Evolutionary conservation across 2,113 vertebrate species (phyloP).

Genomic region (Myodes glareolus): DNA sequence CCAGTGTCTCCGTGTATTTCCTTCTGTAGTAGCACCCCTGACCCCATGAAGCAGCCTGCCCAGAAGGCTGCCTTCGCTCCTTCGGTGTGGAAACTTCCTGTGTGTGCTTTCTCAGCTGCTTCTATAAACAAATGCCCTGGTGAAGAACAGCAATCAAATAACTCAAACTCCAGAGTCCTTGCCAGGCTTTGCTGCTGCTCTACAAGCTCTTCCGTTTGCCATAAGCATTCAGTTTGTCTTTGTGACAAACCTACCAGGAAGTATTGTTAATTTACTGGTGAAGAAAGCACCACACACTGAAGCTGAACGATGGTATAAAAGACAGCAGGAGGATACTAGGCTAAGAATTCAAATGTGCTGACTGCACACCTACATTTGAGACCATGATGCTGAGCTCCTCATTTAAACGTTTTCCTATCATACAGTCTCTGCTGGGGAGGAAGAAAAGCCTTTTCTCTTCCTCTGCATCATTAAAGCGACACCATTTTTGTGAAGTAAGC

Average conservation of each 20-base stretch:
- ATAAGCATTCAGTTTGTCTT: not conserved
- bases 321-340: rapidly evolving
- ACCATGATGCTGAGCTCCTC: not conserved
- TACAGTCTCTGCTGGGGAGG: not conserved
- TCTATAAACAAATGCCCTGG: not conserved
- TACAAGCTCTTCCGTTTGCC: not conserved
- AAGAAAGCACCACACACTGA: not conserved
- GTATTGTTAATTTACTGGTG: not conserved
- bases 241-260: not conserved
- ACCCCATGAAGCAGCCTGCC: not conserved
- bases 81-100: not conserved
- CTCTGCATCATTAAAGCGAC: not conserved
- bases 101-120: not conserved
- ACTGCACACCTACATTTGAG: not conserved
- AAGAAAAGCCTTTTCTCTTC: not conserved
- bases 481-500: not conserved
- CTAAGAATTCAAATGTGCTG: not conserved
- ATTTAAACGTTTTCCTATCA: not conserved
- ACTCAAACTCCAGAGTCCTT: not conserved
- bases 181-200: not conserved
- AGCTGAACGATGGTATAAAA: not conserved
- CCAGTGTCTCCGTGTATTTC: not conserved
- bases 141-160: not conserved
- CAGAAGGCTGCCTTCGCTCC: not conserved
- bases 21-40: not conserved